phyloP scores from a whole-genome alignment of 1,140 invertebrate species.

The Apis laboriosa region DNA sequence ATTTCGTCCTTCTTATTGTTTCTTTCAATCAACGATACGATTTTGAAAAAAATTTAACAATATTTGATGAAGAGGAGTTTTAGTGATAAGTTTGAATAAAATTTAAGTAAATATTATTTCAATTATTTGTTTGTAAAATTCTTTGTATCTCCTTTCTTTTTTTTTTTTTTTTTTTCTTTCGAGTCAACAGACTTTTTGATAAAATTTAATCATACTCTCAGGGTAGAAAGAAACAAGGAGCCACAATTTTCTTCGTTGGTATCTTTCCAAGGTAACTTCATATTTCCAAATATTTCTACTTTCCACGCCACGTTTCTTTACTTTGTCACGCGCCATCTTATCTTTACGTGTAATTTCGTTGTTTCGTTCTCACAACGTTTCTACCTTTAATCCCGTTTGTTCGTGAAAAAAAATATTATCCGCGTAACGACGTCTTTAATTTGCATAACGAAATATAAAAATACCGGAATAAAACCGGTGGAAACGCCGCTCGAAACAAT shows the following conservation, averaged over 20 bases:
- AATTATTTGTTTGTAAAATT: neutral
- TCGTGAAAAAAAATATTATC: neutral
- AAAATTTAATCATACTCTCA: neutral
- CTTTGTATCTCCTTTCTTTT: neutral
- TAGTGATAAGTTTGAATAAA: no score
- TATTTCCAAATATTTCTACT: conserved; percentile 5
- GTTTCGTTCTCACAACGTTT: neutral
- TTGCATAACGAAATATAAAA: conserved; percentile 16
- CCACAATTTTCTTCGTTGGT: neutral
- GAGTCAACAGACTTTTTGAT: no score
- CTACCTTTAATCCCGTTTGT: neutral
- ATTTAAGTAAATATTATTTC: no score
- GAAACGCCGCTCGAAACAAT: neutral
- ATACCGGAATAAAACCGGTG: neutral
- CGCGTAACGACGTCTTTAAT: conserved; percentile 5
- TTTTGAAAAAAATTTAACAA: no score
- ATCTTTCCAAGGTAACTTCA: neutral
- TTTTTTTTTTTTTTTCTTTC: neutral
- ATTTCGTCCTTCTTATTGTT: no score
- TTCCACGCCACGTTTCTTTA: conserved; percentile 12
- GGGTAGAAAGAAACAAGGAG: neutral
- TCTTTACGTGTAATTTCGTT: conserved; percentile 8
- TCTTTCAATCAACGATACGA: no score
- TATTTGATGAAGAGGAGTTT: no score
- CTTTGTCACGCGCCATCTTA: conserved; percentile 7